These are phyloP conservation scores for Turnix velox DNA, from an alignment of 2,113 vertebrate species.

Conservation along the genomic window DNA sequence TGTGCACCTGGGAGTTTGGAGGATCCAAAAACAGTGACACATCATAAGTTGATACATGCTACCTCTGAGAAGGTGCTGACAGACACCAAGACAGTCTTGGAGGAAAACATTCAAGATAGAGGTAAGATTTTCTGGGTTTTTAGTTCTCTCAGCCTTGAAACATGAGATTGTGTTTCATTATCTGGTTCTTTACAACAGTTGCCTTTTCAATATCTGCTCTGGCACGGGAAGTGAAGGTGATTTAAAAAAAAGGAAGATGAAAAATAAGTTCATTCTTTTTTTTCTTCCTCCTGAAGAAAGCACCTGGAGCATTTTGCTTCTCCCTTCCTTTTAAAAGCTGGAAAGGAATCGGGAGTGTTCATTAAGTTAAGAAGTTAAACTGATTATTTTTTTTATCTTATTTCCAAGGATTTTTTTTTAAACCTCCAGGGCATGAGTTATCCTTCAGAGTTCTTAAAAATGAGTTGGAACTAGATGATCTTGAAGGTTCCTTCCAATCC, in stretches of 20 bases:
- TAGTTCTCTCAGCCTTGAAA: neutral
- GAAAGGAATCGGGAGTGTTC: neutral
- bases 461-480: too few species aligned
- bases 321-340: neutral
- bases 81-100: slow-evolving; percentile 86
- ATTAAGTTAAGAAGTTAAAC: neutral
- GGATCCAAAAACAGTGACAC: slow-evolving; percentile 91
- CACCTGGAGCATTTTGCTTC: neutral
- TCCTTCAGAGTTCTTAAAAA: neutral
- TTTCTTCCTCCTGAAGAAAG: neutral
- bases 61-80: slow-evolving; percentile 89
- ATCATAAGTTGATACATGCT: slow-evolving; percentile 93
- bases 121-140: slow-evolving; percentile 64
- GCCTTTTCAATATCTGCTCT: neutral
- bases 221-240: neutral
- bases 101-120: slow-evolving; percentile 93
- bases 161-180: neutral
- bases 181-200: neutral
- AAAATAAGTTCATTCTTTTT: neutral
- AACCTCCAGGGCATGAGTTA: neutral
- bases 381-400: neutral
- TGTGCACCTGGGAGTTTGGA: slow-evolving; percentile 87
- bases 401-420: neutral
- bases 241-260: neutral
- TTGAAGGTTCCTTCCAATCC: too few species aligned